A percentile compares a stretch with the other conserved stretches of the same genome.
Evolutionary conservation across 2,888 invertebrate species (phyloP).

Genomic region (Drosophila neotestacea): DNA sequence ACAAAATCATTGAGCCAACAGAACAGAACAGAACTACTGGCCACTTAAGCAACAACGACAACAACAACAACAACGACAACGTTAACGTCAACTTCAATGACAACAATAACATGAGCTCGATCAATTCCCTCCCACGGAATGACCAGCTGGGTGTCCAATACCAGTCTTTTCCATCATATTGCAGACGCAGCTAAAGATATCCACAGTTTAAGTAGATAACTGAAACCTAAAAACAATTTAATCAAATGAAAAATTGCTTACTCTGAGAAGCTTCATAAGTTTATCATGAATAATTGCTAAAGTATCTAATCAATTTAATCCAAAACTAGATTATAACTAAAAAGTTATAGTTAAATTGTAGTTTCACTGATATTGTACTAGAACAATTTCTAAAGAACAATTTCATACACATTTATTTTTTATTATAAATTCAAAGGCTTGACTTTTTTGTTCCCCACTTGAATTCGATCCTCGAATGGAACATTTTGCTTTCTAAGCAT

Average conservation of each 20-base stretch:
- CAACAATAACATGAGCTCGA: constrained; percentile 12
- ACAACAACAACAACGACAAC: background rate
- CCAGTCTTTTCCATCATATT: constrained; percentile 8
- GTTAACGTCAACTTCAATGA: constrained; percentile 5
- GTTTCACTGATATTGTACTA: too few species aligned
- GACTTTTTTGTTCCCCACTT: too few species aligned
- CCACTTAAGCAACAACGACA: constrained; percentile 46
- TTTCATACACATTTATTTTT: too few species aligned
- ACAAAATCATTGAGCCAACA: constrained; percentile 62
- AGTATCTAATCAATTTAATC: background rate
- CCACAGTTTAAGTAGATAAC: constrained; percentile 16
- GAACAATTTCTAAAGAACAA: background rate
- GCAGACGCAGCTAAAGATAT: constrained; percentile 18
- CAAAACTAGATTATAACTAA: background rate
- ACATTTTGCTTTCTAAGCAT: too few species aligned
- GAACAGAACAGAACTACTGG: constrained; percentile 31
- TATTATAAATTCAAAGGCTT: background rate
- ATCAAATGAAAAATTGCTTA: constrained; percentile 16
- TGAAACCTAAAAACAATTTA: constrained; percentile 1
- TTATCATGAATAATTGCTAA: too few species aligned
- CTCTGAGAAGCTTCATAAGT: background rate
- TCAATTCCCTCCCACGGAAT: constrained; percentile 16
- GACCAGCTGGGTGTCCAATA: constrained; percentile 10
- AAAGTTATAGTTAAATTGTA: background rate
- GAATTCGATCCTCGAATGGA: too few species aligned